Evolutionary conservation across 2,888 invertebrate species (phyloP).

Genomic region (Erebia palarica): DNA sequence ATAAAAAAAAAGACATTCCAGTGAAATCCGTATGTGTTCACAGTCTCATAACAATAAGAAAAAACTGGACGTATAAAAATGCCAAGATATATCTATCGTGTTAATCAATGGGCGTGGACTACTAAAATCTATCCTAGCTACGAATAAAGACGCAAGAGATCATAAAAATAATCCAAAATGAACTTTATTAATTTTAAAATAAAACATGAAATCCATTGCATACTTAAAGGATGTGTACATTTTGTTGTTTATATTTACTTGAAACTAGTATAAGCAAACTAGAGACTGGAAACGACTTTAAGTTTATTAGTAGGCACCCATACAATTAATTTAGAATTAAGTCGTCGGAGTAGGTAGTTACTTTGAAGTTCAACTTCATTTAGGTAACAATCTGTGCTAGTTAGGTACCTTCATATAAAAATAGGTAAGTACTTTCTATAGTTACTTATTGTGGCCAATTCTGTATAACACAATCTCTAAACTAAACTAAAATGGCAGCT

Average conservation of each 20-base stretch:
- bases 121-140: constrained; percentile 56
- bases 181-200: constrained; percentile 23
- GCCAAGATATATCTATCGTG: constrained; percentile 69
- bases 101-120: constrained; percentile 76
- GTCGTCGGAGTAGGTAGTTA: constrained; percentile 52
- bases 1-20: constrained; percentile 24
- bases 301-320: constrained; percentile 65
- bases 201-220: constrained; percentile 43
- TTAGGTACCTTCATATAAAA: too few species aligned
- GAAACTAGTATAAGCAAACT: constrained; percentile 58
- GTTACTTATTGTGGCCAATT: too few species aligned
- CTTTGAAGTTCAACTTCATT: constrained; percentile 37
- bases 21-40: constrained; percentile 44
- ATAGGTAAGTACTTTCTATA: too few species aligned
- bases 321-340: constrained; percentile 69
- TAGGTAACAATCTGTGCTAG: neutral
- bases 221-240: neutral
- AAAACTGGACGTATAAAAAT: constrained; percentile 73
- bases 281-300: constrained; percentile 61
- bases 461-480: too few species aligned
- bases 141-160: constrained; percentile 43
- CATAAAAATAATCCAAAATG: constrained; percentile 29
- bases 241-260: constrained; percentile 23
- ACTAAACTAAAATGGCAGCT: too few species aligned
- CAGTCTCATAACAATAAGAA: constrained; percentile 71